Evolutionary conservation across 2,888 invertebrate species (phyloP).

Genomic region (Mimumesa dahlbomi): DNA sequence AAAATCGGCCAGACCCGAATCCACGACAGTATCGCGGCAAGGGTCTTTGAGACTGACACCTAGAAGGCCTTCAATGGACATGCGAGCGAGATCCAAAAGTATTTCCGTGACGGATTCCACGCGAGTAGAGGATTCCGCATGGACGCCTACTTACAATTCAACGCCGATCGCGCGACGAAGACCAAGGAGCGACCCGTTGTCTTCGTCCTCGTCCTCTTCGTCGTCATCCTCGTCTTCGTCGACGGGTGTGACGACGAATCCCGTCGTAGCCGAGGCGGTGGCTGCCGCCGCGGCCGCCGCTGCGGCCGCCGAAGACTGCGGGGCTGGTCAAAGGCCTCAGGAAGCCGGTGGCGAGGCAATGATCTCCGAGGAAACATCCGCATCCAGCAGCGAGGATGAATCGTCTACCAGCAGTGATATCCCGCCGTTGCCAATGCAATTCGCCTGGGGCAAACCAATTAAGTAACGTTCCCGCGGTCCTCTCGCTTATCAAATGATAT

Average conservation of each 20-base stretch:
- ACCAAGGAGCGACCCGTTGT: conserved; percentile 71
- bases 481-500: conserved; percentile 16
- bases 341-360: conserved; percentile 87
- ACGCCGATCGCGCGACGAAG: conserved; percentile 72
- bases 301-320: conserved; percentile 72
- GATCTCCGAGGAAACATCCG: conserved; percentile 82
- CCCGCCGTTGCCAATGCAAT: conserved; percentile 70
- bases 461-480: conserved; percentile 53
- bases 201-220: conserved; percentile 62
- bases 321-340: conserved; percentile 82
- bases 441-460: conserved; percentile 62
- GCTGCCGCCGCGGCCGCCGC: conserved; percentile 79
- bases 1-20: conserved; percentile 43
- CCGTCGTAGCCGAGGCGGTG: conserved; percentile 75
- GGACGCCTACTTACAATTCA: conserved; percentile 73
- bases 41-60: conserved; percentile 72
- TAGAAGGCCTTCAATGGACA: conserved; percentile 65
- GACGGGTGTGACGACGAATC: conserved; percentile 44
- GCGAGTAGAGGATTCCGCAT: conserved; percentile 53
- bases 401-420: conserved; percentile 78
- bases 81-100: conserved; percentile 75
- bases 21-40: conserved; percentile 67
- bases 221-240: conserved; percentile 51
- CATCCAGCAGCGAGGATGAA: conserved; percentile 78
- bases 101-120: conserved; percentile 72